A percentile compares a stretch with the other conserved stretches of the same genome.
Conservation (phyloP, 2,888 invertebrate genomes). For the Plemyria rubiginata region DNA sequence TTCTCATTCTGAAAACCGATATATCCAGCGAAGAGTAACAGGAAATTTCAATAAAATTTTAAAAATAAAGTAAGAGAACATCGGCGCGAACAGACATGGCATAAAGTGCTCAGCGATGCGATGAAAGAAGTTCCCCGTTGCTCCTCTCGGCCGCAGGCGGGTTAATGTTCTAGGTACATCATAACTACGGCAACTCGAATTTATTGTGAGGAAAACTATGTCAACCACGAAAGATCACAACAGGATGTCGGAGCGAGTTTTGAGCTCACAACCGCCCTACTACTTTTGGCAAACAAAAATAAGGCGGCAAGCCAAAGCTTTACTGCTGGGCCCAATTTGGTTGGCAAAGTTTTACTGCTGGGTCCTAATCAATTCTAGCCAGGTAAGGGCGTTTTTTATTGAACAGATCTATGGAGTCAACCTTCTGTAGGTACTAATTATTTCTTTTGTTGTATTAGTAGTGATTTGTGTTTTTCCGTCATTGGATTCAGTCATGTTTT, state of each 20-base stretch:
- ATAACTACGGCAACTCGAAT: conserved; percentile 49
- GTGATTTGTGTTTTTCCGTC: too few species aligned
- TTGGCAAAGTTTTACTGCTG: background rate
- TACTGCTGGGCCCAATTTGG: background rate
- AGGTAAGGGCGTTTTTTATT: too few species aligned
- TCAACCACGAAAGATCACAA: conserved; percentile 18
- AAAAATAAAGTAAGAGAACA: conserved; percentile 44
- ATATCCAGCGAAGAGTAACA: conserved; percentile 31
- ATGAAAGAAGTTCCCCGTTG: conserved; percentile 53
- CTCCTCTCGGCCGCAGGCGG: conserved; percentile 42
- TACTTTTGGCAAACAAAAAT: conserved; percentile 5
- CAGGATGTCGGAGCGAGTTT: conserved; percentile 5
- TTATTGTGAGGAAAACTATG: conserved; percentile 23
- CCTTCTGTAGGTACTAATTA: too few species aligned
- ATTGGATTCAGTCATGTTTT: too few species aligned
- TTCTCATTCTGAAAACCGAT: conserved; percentile 21
- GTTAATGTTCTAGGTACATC: conserved; percentile 47
- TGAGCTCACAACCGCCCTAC: background rate
- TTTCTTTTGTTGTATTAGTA: too few species aligned
- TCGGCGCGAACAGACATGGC: conserved; percentile 48
- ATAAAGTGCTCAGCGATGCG: conserved; percentile 59
- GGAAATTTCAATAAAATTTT: conserved; percentile 34
- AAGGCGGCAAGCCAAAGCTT: background rate
- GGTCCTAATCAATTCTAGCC: background rate
- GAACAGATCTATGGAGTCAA: too few species aligned